A percentile compares a stretch with the other conserved stretches of the same genome.
phyloP scores from a whole-genome alignment of 2,888 invertebrate species.

The Ennomos quercinarius region DNA sequence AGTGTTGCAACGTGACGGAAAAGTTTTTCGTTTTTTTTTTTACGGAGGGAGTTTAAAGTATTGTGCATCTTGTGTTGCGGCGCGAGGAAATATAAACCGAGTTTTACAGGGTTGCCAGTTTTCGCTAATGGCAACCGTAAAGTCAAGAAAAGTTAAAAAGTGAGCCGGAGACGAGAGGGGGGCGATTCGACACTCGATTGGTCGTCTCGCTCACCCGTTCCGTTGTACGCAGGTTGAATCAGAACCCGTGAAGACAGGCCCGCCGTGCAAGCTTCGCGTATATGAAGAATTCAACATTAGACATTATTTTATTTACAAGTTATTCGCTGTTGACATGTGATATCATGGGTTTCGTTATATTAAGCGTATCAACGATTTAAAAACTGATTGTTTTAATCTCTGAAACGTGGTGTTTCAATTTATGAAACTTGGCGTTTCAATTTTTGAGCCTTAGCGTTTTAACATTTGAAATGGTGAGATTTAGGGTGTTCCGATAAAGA shows the following conservation, averaged over 20 bases:
- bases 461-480: background rate
- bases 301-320: conserved; percentile 20
- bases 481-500: no score
- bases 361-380: background rate
- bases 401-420: background rate
- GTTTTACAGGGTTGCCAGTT: conserved; percentile 54
- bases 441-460: background rate
- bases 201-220: conserved; percentile 81
- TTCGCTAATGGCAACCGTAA: conserved; percentile 53
- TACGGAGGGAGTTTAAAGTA: conserved; percentile 79
- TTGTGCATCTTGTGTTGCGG: conserved; percentile 81
- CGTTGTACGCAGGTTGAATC: conserved; percentile 84
- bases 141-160: conserved; percentile 45
- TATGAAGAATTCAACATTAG: conserved; percentile 23
- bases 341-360: conserved; percentile 4
- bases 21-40: conserved; percentile 51
- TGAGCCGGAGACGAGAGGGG: conserved; percentile 79
- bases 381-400: background rate
- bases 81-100: conserved; percentile 59
- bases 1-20: conserved; percentile 75
- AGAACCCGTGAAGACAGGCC: conserved; percentile 71
- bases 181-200: conserved; percentile 71
- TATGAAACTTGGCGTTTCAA: background rate
- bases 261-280: conserved; percentile 27
- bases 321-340: conserved; percentile 13